These are phyloP conservation scores for Acridotheres tristis DNA, from an alignment of 2,797 vertebrate species.

Conservation along the genomic window DNA sequence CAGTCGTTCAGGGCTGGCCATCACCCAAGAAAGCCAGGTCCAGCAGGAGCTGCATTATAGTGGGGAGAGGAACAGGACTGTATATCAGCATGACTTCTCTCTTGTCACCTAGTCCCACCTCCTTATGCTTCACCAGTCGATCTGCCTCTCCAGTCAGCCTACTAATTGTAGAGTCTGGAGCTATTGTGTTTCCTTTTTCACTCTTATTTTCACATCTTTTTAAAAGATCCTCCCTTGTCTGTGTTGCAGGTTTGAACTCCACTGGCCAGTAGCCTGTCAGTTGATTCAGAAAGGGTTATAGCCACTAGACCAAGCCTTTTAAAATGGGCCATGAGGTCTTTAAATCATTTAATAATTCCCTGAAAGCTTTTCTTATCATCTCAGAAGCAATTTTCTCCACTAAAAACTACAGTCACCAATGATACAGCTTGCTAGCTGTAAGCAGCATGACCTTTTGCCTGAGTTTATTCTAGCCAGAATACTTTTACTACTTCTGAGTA, in stretches of 20 bases:
- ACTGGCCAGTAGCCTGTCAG: background rate
- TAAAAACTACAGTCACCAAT: background rate
- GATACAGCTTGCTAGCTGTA: background rate
- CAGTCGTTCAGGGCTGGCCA: background rate
- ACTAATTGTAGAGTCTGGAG: background rate
- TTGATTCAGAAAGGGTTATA: background rate
- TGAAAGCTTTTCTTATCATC: conserved; percentile 1
- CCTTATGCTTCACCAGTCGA: background rate
- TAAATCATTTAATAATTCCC: background rate
- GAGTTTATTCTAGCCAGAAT: background rate
- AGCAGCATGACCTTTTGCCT: conserved; percentile 8
- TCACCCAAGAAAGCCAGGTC: background rate
- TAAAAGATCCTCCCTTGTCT: background rate
- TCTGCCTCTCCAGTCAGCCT: background rate
- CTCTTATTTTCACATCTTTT: background rate
- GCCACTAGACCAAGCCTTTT: background rate
- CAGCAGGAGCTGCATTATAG: background rate
- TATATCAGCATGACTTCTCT: fast-evolving
- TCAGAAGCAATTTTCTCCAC: background rate
- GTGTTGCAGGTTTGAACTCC: background rate
- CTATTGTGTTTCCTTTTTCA: background rate
- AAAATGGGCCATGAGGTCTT: background rate
- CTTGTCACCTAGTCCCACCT: background rate
- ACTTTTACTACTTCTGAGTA: background rate
- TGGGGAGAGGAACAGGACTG: background rate